phyloP scores from a whole-genome alignment of 2,797 vertebrate species.

The Ciconia nigra region DNA sequence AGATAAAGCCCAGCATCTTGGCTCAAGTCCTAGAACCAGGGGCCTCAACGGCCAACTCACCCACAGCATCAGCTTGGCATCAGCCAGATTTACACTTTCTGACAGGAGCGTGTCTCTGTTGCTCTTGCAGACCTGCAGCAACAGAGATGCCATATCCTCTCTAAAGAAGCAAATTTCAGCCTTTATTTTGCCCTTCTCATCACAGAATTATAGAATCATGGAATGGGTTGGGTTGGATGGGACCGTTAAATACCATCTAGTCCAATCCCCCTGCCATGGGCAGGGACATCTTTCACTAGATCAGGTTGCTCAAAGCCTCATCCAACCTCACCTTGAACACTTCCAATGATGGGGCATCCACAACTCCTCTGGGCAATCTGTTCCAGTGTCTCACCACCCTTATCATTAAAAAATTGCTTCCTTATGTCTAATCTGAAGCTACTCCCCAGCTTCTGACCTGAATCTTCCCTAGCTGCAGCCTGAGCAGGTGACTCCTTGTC shows the following conservation, averaged over 20 bases:
- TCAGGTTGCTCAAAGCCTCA: fast-evolving
- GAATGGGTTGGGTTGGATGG: not conserved
- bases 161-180: not conserved
- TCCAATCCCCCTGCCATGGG: fast-evolving
- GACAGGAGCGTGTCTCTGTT: not conserved
- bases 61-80: not conserved
- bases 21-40: not conserved
- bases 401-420: not conserved
- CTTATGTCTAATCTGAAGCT: not conserved
- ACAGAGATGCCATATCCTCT: fast-evolving
- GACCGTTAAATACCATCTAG: not conserved
- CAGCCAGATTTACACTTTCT: not conserved
- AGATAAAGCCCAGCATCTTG: not conserved
- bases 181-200: not conserved
- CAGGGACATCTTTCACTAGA: not conserved
- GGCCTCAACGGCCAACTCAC: not conserved
- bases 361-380: not conserved
- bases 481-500: not conserved
- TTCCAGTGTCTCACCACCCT: fast-evolving
- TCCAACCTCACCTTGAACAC: not conserved
- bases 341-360: not conserved
- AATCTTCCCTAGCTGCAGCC: not conserved
- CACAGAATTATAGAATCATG: not conserved
- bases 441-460: not conserved
- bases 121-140: not conserved